Conservation (phyloP, 2,113 vertebrate species). For the Myrmecobius fasciatus region DNA sequence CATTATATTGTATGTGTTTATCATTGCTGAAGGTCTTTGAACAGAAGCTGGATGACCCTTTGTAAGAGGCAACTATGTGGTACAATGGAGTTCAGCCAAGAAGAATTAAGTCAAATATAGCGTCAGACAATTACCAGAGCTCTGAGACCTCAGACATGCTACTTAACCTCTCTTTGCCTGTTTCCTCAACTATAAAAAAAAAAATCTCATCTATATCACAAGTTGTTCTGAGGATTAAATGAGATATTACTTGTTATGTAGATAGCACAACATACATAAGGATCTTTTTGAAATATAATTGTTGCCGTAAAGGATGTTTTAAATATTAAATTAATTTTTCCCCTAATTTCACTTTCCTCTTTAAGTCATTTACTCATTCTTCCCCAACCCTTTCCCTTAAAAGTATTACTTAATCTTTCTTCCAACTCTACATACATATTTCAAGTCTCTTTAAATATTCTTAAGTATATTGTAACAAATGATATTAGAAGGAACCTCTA, state of each 20-base stretch:
- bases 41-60: not conserved
- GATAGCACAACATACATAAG: not conserved
- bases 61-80: not conserved
- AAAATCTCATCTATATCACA: not conserved
- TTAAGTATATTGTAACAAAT: not conserved
- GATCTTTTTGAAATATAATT: not conserved
- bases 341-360: not conserved
- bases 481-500: not conserved
- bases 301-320: not conserved
- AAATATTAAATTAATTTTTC: not conserved
- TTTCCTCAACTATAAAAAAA: not conserved
- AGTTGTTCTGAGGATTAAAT: not conserved
- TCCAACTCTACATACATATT: not conserved
- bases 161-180: rapidly evolving
- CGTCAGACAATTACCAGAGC: not conserved
- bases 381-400: not conserved
- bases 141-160: not conserved
- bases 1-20: not conserved
- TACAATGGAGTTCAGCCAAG: not conserved
- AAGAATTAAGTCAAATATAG: not conserved
- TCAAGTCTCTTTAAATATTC: not conserved
- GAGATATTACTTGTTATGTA: not conserved
- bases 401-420: not conserved
- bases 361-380: not conserved
- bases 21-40: not conserved